These are phyloP conservation scores for Sisyra terminalis DNA, from an alignment of 2,888 invertebrate species.

Conservation along the genomic window DNA sequence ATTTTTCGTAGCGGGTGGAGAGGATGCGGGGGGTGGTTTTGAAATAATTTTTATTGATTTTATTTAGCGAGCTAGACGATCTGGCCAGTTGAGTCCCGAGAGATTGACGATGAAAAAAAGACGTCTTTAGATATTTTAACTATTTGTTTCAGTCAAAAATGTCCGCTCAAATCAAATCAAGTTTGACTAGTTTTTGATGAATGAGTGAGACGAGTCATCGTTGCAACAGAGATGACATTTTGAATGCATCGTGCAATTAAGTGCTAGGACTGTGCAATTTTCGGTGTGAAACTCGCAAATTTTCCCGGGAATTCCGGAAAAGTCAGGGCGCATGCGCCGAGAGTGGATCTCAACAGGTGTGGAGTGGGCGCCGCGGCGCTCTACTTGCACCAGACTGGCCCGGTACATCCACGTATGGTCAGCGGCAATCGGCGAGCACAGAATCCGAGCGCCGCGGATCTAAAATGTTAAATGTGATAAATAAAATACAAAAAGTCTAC, in stretches of 20 bases:
- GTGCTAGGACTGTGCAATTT: background rate
- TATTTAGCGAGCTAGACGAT: no score
- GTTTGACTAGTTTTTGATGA: conserved; percentile 8
- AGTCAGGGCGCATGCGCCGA: no score
- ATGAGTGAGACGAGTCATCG: conserved; percentile 4
- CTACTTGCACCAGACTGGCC: no score
- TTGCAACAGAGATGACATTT: background rate
- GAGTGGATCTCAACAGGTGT: no score
- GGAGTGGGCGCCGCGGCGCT: no score
- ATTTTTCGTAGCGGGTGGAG: background rate
- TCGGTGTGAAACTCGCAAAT: background rate
- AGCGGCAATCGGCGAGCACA: background rate
- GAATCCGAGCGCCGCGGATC: conserved; percentile 1
- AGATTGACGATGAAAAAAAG: conserved; percentile 3
- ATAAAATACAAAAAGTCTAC: conserved; percentile 2
- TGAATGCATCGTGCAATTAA: conserved; percentile 1
- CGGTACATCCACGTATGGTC: no score
- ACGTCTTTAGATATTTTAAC: conserved; percentile 4
- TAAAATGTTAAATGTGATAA: conserved; percentile 4
- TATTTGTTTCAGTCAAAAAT: conserved; percentile 8
- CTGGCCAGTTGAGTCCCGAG: background rate
- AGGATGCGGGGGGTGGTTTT: background rate
- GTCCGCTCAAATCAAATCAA: conserved; percentile 5
- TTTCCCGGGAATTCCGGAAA: background rate
- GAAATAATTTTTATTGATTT: no score